Evolutionary conservation across 2,113 vertebrate genomes (phyloP), one percentile per base, ranked within the genome.

Genomic region (Falcunculus frontatus): DNA sequence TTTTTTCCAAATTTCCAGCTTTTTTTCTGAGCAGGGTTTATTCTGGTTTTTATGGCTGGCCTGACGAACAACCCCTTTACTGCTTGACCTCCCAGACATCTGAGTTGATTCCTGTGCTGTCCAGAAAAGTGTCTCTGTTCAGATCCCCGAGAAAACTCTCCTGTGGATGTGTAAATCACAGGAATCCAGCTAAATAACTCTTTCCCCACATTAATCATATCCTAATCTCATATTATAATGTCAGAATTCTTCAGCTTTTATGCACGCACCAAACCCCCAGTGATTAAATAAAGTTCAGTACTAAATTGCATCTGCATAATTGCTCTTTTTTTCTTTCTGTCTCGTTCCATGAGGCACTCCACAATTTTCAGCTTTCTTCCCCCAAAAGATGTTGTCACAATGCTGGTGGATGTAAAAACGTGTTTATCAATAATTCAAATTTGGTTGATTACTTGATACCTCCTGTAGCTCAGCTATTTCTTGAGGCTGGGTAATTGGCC

Each of bases 281-380:
- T 91, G 65, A 95, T 91, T 74, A 84, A 87, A 59, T 6, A 55
- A 64, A 78, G 39, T 56, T 94, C 73, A 52, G 30, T 17, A 39
- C 79, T 41, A 91, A 95, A 84, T 67, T 84, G 13, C 56, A 75
- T 74, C 73, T 94, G 42, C 64, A 84, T 94, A 91, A 93, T 89
- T 75, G 6, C 39, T 75, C 46, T 84, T 90, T 53, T 69, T 33
- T 64, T 75, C 60, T 55, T 63, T 50, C 39, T 74, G 12, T 30
- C 68, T 63, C 12, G 29, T 80, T 88, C 39, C 2, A 1, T 35
- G 81, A 69, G 2, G 9, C 11, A 25, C 68, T 87, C 41, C 30
- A 27, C 3, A 22, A 78, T 64, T 87, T 91, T 56, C 77, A 70
- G 2, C 84, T 89, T 94, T 79, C 69, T 64, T 64, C 39, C 47